These are phyloP conservation scores for Sigmodon hispidus DNA, from an alignment of 2,113 vertebrate species.

Conservation along the genomic window DNA sequence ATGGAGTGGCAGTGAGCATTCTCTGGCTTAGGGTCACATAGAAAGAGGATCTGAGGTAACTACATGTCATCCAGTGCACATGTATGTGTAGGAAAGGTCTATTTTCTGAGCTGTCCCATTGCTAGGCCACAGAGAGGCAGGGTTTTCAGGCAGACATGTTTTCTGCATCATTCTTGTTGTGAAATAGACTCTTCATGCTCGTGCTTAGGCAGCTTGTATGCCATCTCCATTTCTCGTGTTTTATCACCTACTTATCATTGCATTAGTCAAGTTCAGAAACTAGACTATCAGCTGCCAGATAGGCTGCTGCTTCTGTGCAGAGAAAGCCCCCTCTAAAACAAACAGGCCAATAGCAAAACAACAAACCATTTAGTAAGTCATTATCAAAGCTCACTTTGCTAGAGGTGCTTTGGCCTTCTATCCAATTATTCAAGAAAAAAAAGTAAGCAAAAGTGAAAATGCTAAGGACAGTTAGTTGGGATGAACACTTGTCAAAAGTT, in stretches of 20 bases:
- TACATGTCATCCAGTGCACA: neutral
- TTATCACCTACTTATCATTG: slow-evolving; percentile 31
- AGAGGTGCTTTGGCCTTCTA: neutral
- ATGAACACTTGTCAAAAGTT: slow-evolving; percentile 37
- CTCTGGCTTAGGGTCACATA: slow-evolving; percentile 1
- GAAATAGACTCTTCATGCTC: neutral
- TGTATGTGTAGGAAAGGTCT: slow-evolving; percentile 1
- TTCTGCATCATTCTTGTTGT: slow-evolving; percentile 55
- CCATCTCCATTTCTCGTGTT: slow-evolving; percentile 57
- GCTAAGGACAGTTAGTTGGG: neutral
- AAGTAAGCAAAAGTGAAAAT: neutral
- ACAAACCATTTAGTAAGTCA: slow-evolving; percentile 43
- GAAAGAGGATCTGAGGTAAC: neutral
- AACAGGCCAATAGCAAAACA: neutral
- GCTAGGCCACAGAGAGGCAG: slow-evolving; percentile 1
- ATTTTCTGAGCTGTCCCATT: slow-evolving; percentile 33
- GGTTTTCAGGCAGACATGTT: slow-evolving; percentile 27
- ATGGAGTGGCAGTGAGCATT: slow-evolving; percentile 11
- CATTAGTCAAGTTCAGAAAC: slow-evolving; percentile 53
- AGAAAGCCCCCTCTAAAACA: neutral
- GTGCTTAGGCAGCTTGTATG: neutral
- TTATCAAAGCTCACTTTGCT: slow-evolving; percentile 61
- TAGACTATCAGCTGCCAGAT: slow-evolving; percentile 16
- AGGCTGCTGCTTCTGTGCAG: neutral
- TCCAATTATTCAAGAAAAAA: slow-evolving; percentile 27